Percentiles rank a stretch among this genome's conserved stretches.
Evolutionary conservation across 1,140 invertebrate genomes (phyloP).

Genomic region (Ooceraea biroi): DNA sequence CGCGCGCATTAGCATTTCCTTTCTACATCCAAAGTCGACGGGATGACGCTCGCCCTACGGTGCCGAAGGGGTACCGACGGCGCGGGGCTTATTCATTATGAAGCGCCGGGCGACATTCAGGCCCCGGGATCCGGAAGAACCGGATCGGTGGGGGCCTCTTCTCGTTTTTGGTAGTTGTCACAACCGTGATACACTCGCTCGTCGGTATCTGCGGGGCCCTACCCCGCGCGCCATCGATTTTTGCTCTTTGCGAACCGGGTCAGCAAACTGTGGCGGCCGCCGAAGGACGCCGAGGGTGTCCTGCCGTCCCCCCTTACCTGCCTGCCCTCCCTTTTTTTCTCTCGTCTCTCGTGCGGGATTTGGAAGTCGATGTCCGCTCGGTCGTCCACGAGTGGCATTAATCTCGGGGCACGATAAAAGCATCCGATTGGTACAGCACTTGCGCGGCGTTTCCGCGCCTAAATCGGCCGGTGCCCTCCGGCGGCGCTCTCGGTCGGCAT

Average conservation of each 20-base stretch:
- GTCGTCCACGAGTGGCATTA: slow-evolving; percentile 66
- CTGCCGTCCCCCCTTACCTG: not conserved
- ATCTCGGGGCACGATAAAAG: slow-evolving; percentile 58
- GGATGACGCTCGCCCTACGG: slow-evolving; percentile 16
- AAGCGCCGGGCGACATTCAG: slow-evolving; percentile 37
- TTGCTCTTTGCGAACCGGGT: slow-evolving; percentile 76
- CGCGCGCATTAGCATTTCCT: slow-evolving; percentile 35
- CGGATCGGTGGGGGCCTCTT: slow-evolving; percentile 11
- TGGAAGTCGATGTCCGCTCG: slow-evolving; percentile 70
- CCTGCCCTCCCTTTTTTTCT: slow-evolving; percentile 53
- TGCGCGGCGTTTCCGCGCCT: slow-evolving; percentile 62
- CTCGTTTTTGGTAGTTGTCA: slow-evolving; percentile 36
- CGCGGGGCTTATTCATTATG: slow-evolving; percentile 25
- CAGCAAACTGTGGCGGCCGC: slow-evolving; percentile 80
- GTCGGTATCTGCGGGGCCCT: slow-evolving; percentile 7
- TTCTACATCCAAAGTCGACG: slow-evolving; percentile 2
- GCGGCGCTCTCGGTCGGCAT: slow-evolving; percentile 15
- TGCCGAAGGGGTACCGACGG: not conserved
- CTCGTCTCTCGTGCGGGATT: slow-evolving; percentile 54
- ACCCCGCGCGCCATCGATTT: slow-evolving; percentile 65
- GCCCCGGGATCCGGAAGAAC: slow-evolving; percentile 41
- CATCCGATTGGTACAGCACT: slow-evolving; percentile 58
- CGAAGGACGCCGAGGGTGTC: slow-evolving; percentile 77
- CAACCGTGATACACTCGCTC: slow-evolving; percentile 22
- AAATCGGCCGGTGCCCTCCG: slow-evolving; percentile 61